A percentile compares a stretch with the other conserved stretches of the same genome.
These are phyloP conservation scores for Macrosiphum euphorbiae DNA, from an alignment of 2,888 invertebrate genomes.

Conservation along the genomic window DNA sequence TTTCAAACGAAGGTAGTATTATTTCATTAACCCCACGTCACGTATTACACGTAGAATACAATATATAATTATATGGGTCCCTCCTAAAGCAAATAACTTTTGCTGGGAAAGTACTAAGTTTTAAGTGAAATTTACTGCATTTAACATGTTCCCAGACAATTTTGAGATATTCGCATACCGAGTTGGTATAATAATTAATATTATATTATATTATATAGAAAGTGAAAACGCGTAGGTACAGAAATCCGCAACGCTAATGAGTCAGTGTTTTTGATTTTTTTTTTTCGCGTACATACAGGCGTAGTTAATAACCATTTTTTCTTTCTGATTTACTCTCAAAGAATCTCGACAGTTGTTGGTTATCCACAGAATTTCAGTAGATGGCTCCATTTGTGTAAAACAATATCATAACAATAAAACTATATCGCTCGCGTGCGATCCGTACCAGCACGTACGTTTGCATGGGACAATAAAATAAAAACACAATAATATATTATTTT, in stretches of 20 bases:
- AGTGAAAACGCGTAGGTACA: conserved; percentile 69
- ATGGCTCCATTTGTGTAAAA: conserved; percentile 2
- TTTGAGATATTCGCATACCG: conserved; percentile 8
- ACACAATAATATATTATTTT: not conserved
- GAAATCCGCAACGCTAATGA: conserved; percentile 66
- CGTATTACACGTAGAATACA: not conserved
- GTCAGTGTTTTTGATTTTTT: not conserved
- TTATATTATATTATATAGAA: not conserved
- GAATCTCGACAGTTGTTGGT: not conserved
- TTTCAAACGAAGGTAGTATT: not conserved
- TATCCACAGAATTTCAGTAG: not conserved
- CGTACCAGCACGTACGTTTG: not conserved
- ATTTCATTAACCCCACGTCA: conserved; percentile 3
- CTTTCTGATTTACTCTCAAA: not conserved
- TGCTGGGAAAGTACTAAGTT: conserved; percentile 25
- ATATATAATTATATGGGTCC: conserved; percentile 3
- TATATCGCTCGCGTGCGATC: not conserved
- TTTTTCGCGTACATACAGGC: not conserved
- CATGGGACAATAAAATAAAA: conserved; percentile 12
- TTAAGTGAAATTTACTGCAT: conserved; percentile 18
- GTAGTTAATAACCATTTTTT: not conserved
- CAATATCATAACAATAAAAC: conserved; percentile 5
- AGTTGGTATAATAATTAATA: not conserved
- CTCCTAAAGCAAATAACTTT: conserved; percentile 5
- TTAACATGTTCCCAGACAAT: not conserved